Conservation (phyloP, 2,888 invertebrate species). For the Eledone cirrhosa region DNA sequence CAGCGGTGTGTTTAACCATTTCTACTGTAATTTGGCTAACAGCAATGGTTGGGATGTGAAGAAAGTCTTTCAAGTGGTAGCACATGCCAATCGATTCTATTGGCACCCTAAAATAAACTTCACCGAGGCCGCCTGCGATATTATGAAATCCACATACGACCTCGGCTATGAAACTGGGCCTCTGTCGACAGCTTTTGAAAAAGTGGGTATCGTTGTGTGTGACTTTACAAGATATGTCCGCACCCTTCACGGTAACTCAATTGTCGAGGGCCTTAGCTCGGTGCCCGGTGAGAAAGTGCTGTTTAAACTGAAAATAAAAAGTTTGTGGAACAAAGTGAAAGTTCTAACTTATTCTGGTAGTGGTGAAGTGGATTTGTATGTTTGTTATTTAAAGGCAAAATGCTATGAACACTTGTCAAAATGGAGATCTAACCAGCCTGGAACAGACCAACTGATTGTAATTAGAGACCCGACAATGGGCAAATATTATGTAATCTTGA, state of each 20-base stretch:
- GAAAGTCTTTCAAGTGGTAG: slow-evolving; percentile 42
- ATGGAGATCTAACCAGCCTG: neutral
- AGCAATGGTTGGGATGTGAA: slow-evolving; percentile 33
- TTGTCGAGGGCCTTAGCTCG: neutral
- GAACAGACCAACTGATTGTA: neutral
- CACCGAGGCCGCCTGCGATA: slow-evolving; percentile 45
- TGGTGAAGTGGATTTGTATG: neutral
- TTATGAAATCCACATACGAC: slow-evolving; percentile 45
- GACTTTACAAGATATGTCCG: slow-evolving; percentile 29
- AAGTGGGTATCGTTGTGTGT: slow-evolving; percentile 42
- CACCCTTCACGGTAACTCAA: slow-evolving; percentile 12
- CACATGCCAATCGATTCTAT: slow-evolving; percentile 44
- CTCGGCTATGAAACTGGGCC: slow-evolving; percentile 38
- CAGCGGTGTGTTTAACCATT: slow-evolving; percentile 46
- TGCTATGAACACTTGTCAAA: too few relatives aligned
- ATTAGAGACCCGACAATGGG: neutral
- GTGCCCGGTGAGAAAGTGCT: neutral
- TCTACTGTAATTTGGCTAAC: slow-evolving; percentile 37
- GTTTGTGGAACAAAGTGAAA: neutral
- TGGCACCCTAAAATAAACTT: slow-evolving; percentile 42
- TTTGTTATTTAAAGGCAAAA: neutral
- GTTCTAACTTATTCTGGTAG: neutral
- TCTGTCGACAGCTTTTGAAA: slow-evolving; percentile 38
- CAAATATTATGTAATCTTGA: neutral
- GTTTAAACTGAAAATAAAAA: neutral